A percentile compares a stretch with the other conserved stretches of the same genome.
phyloP scores from a whole-genome alignment of 53 echinoderm and acorn worm species.

The Antedon mediterranea region DNA sequence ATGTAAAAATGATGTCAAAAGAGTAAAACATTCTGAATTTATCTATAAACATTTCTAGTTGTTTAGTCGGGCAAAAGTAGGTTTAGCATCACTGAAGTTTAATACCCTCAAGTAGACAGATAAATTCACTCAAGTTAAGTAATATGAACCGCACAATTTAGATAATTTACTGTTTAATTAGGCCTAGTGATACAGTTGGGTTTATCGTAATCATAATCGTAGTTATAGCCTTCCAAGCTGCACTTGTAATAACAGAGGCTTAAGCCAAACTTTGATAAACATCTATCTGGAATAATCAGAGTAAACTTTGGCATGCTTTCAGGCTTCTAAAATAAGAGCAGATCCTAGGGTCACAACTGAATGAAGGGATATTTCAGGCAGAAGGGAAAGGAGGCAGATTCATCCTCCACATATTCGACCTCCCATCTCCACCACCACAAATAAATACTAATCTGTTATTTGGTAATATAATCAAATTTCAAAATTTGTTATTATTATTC shows the following conservation, averaged over 20 bases:
- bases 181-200: not conserved
- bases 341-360: no score
- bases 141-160: not conserved
- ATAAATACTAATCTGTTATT: no score
- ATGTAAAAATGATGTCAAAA: no score
- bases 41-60: not conserved
- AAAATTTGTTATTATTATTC: no score
- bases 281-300: not conserved
- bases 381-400: no score
- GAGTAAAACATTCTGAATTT: not conserved
- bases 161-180: not conserved
- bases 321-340: no score
- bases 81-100: not conserved
- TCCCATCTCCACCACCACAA: no score
- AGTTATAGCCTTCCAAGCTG: not conserved
- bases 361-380: no score
- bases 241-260: not conserved
- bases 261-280: not conserved
- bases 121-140: not conserved
- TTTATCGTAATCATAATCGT: not conserved
- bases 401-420: no score
- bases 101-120: not conserved
- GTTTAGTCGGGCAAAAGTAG: not conserved
- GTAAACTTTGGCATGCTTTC: not conserved
- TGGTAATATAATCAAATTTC: no score